Evolutionary conservation across 2,888 invertebrate species (phyloP), one percentile per base, ranked within the genome.

Genomic region (Eucera pruinosa): DNA sequence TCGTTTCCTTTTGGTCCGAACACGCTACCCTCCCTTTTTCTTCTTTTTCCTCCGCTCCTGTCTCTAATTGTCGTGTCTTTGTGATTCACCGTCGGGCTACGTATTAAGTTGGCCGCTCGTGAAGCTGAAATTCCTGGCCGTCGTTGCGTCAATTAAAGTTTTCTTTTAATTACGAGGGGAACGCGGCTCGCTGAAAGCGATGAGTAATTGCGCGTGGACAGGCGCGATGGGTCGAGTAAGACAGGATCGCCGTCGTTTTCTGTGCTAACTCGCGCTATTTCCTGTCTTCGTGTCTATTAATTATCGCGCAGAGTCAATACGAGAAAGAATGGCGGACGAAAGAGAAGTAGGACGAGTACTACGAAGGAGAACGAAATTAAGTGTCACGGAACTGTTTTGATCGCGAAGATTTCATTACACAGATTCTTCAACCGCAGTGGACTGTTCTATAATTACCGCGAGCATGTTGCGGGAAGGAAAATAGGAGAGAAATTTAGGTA

Each of bases 11-110:
- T 13, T 15, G n/a, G n/a, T 15, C 13, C 13, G 3, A 13, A 9
- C 47, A 9, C n/a, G n/a, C 11, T n/a, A 2, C 2, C 2, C 23
- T 2, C 20, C 30, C 15, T n/a, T 30, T n/a, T 43, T 11, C 30
- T 6, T 30, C 25, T 45, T 45, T 27, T 30, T 61, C 5, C 23
- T 3, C 7, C 20, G n/a, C 11, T 13, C 23, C 61, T n/a, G 66
- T 43, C 64, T 41, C 69, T 70, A 78, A 81, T 82, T 78, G 65
- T 68, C 45, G 20, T 15, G 11, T 60, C 33, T n/a, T 33, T 43
- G 55, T 33, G 65, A 66, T 61, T 62, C 61, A 36, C 41, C 52
- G 18, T 7, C 27, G 47, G 43, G 25, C n/a, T 39, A 25, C 20
- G 58, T 50, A 39, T 54, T 41, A 27, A 60, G 25, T 20, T 36